phyloP scores from a whole-genome alignment of 2,888 invertebrate species.

The Nemoura dubitans region DNA sequence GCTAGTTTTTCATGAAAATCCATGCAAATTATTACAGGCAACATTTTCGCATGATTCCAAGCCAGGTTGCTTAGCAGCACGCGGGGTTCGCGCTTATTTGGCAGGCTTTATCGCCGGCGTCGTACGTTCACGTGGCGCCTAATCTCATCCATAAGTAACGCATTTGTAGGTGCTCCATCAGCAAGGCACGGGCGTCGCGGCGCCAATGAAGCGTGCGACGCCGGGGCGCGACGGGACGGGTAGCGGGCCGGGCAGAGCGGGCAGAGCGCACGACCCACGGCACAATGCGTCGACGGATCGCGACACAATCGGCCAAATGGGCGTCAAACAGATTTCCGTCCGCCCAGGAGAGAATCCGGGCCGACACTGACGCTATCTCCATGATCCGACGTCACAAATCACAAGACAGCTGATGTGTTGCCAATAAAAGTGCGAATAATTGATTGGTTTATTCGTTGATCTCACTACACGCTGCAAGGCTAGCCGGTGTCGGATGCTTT shows the following conservation, averaged over 20 bases:
- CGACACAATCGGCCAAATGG: background rate
- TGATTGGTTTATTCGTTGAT: background rate
- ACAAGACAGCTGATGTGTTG: background rate
- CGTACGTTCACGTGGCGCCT: background rate
- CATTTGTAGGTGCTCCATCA: background rate
- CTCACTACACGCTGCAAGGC: background rate
- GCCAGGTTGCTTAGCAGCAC: background rate
- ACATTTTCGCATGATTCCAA: background rate
- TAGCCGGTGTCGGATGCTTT: no score
- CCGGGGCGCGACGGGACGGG: no score
- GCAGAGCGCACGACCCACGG: no score
- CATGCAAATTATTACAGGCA: background rate
- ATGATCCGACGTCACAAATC: background rate
- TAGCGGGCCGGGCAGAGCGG: no score
- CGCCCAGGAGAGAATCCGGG: background rate
- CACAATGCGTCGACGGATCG: background rate
- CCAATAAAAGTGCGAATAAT: background rate
- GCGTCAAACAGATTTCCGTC: background rate
- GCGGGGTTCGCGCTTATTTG: background rate
- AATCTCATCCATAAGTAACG: constrained; percentile 7
- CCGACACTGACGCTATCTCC: background rate
- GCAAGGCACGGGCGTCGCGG: background rate
- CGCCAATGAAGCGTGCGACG: background rate
- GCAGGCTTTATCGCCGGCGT: background rate
- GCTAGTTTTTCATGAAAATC: background rate